A percentile compares a stretch with the other conserved stretches of the same genome.
Conservation (phyloP, 2,113 vertebrate species). For the Xiphorhynchus elegans region DNA sequence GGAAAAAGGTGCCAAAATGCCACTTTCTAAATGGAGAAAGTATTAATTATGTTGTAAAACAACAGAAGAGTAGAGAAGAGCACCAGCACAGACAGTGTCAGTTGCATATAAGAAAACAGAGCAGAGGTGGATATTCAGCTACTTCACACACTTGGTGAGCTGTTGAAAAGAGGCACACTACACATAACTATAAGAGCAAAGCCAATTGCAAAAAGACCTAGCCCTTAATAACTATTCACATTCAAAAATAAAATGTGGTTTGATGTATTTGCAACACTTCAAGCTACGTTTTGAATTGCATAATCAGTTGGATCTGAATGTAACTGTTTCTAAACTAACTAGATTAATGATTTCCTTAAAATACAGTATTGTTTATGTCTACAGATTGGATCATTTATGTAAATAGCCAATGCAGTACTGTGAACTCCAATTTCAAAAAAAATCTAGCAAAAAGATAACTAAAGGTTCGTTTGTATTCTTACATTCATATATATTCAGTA, state of each 20-base stretch:
- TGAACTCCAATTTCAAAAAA: background rate
- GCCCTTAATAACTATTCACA: background rate
- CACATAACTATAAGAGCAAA: background rate
- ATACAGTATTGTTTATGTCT: background rate
- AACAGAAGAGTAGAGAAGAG: background rate
- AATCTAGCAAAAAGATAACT: background rate
- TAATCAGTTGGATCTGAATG: background rate
- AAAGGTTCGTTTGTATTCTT: background rate
- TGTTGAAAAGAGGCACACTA: background rate
- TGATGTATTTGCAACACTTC: background rate
- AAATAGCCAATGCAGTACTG: background rate
- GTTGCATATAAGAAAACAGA: background rate
- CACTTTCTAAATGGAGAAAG: background rate
- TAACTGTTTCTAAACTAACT: background rate
- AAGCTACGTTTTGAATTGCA: background rate
- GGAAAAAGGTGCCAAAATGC: background rate
- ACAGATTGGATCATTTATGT: background rate
- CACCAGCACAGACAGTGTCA: background rate
- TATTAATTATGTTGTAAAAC: fast-evolving
- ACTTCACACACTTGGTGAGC: background rate
- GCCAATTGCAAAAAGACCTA: background rate
- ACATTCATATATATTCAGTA: background rate
- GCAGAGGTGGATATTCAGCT: background rate
- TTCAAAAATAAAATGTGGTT: background rate
- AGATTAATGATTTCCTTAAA: background rate